These are phyloP conservation scores for Venusia cambrica DNA, from an alignment of 2,888 invertebrate species.

Conservation along the genomic window DNA sequence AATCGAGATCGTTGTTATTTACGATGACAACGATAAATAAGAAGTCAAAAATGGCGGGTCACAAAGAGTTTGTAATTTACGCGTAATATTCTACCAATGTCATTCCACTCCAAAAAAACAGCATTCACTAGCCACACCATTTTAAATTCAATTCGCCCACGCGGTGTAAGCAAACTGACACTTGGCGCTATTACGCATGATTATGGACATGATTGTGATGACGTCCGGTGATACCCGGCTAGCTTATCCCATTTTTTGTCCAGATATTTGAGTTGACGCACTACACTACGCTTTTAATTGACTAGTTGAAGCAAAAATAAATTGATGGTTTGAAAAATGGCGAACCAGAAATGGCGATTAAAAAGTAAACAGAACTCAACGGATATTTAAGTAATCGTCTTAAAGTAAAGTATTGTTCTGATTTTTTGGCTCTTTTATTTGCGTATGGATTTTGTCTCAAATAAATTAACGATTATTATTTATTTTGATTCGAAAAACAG, in stretches of 20 bases:
- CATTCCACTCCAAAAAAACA: conserved; percentile 12
- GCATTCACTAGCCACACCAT: conserved; percentile 17
- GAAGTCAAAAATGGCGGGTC: background rate
- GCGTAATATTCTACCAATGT: conserved; percentile 2
- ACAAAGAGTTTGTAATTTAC: conserved; percentile 5
- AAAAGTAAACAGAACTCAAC: too few relatives aligned
- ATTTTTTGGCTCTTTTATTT: too few relatives aligned
- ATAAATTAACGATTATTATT: too few relatives aligned
- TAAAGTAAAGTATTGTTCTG: too few relatives aligned
- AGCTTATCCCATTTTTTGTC: conserved; percentile 14
- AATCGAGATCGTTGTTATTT: too few relatives aligned
- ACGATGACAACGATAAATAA: background rate
- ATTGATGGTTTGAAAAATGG: too few relatives aligned
- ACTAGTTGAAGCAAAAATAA: background rate
- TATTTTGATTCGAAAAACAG: too few relatives aligned
- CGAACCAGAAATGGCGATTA: too few relatives aligned
- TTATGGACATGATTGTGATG: conserved; percentile 14
- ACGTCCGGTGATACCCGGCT: conserved; percentile 19
- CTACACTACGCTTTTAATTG: background rate
- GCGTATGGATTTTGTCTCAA: too few relatives aligned
- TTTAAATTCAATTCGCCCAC: conserved; percentile 37
- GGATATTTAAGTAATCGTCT: too few relatives aligned
- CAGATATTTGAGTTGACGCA: conserved; percentile 7
- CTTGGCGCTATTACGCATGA: conserved; percentile 41
- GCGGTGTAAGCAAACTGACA: conserved; percentile 45